Base-by-base conservation (phyloP, 2,888 invertebrate genomes). In the Tetragonula carbonaria region DNA sequence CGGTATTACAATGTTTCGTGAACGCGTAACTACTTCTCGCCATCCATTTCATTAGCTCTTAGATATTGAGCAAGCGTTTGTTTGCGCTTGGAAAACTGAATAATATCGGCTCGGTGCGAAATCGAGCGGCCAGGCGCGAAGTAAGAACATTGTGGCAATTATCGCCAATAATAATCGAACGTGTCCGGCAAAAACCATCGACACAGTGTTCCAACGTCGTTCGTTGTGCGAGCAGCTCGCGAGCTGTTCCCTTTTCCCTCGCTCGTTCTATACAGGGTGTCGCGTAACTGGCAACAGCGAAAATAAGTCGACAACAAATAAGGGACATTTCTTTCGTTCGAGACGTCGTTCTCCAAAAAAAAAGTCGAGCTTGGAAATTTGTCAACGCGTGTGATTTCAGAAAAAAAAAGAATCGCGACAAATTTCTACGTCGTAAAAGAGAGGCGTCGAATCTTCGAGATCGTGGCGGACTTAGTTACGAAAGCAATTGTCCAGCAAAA, bases 91-190 rank as follows among this genome's bases (percentile, higher is more conserved):
- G 38, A 53, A 45, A 18, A 5, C 50, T 51, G 38, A 16, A 62
- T 33, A 33, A 79, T 28, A 33, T 76, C 33, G 38, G 65, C 77
- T 45, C 45, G 45, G 28, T 62, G 50, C 55, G 65, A 68, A 53
- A 68, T 74, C 62, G 74, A 63, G 14, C 4, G 45, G 45, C 45
- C 33, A 23, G 62, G 63, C 55, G 68, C 38, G 33, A 73, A 53
- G 21, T 65, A 68, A 70, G 66, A 70, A 65, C 73, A 50, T 16
- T 57, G 4, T 21, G n/a, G 59, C 67, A 76, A 75, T 83, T 75
- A 78, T 78, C 50, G 59, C 59, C 53, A 33, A 75, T 80, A 59
- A 79, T 82, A 59, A 79, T 82, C 63, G 78, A 79, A 74, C 16
- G 50, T 66, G 50, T 70, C 65, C 68, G 79, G 74, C 74, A 75